Evolutionary conservation across 2,113 vertebrate species (phyloP).

Genomic region (Mormyrus lacerda): DNA sequence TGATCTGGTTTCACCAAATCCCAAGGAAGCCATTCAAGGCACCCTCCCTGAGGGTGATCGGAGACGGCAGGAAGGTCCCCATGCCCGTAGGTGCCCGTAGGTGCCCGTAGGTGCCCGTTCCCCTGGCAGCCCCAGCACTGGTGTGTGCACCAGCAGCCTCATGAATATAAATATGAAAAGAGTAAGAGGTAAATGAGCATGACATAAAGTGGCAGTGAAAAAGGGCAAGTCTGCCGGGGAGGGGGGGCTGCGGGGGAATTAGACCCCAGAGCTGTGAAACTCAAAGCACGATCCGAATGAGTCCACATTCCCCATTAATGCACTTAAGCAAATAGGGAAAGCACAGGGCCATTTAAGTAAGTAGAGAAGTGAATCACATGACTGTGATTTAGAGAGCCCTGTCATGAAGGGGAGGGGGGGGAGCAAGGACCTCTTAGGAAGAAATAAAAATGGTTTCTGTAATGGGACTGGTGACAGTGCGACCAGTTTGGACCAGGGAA

Average conservation of each 20-base stretch:
- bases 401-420: conserved; percentile 42
- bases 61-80: neutral
- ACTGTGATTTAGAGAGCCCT: conserved; percentile 60
- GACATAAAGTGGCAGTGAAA: neutral
- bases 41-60: neutral
- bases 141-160: too few species aligned
- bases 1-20: neutral
- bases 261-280: neutral
- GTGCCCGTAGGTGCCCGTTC: neutral
- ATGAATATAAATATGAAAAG: conserved; percentile 1
- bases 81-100: neutral
- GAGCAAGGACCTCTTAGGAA: conserved; percentile 51
- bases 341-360: conserved; percentile 59
- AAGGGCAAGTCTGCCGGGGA: neutral
- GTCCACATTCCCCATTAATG: conserved; percentile 48
- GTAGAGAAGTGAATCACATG: conserved; percentile 57
- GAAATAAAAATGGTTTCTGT: conserved; percentile 62
- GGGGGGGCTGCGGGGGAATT: neutral
- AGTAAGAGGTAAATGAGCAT: conserved; percentile 14
- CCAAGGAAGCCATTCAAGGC: neutral
- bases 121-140: neutral
- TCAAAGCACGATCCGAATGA: neutral
- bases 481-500: conserved; percentile 54
- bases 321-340: conserved; percentile 62
- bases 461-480: conserved; percentile 52